A percentile compares a stretch with the other conserved stretches of the same genome.
phyloP scores from a whole-genome alignment of 2,113 vertebrate genomes.

The Bos taurus region DNA sequence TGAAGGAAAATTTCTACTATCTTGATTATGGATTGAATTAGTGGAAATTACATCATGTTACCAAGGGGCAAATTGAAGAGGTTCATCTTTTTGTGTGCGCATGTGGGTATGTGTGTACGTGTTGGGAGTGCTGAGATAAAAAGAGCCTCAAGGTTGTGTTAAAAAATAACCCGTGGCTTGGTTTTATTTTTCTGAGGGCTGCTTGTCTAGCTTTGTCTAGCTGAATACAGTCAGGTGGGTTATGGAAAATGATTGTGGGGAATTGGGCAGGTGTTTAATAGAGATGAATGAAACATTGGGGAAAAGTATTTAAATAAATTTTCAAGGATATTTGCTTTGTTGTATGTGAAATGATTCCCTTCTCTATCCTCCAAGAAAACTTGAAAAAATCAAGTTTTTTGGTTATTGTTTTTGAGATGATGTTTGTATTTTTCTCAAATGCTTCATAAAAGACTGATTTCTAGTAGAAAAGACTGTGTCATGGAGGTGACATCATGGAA shows the following conservation, averaged over 20 bases:
- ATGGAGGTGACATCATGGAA: neutral
- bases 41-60: neutral
- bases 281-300: neutral
- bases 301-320: neutral
- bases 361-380: neutral
- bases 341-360: neutral
- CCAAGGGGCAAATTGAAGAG: neutral
- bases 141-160: neutral
- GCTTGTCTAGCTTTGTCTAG: neutral
- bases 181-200: neutral
- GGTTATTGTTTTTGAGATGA: neutral
- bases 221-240: neutral
- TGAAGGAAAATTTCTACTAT: neutral
- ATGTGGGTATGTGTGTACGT: neutral
- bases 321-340: neutral
- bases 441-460: neutral
- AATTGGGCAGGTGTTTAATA: neutral
- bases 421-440: neutral
- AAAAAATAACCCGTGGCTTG: neutral
- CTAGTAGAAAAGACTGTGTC: neutral
- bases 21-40: neutral
- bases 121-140: neutral
- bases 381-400: neutral
- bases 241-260: neutral
- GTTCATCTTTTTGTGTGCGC: neutral